Evolutionary conservation across 2,113 vertebrate species (phyloP), one percentile per base, ranked within the genome.

Genomic region (Glaucidium brasilianum): DNA sequence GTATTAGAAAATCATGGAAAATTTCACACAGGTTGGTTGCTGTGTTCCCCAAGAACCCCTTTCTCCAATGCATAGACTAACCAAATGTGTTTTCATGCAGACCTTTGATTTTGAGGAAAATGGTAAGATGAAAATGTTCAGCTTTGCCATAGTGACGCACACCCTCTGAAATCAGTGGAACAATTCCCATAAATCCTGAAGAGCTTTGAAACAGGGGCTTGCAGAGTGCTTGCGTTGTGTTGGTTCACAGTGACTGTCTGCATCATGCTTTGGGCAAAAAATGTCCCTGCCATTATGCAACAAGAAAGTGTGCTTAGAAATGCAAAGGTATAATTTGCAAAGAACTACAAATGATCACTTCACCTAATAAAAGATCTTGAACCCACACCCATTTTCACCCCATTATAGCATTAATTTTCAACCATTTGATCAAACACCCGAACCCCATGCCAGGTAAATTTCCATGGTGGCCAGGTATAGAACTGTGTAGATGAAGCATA

Each of bases 361-460:
- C 27, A 74, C 76, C 59, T 66, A 73, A 62, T 35, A 66, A 72
- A 72, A 76, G 5, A 23, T 50, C 55, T 79, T 66, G 25, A 80
- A 49, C 41, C 9, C 37, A 63, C 50, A 76, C 59, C 88, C 47
- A 34, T 72, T 17, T 73, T 68, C 90, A 12, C 12, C 34, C 39
- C 71, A 68, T 76, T 53, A 73, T 26, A 6, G 12, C 53, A 60
- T 68, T 92, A 41, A 66, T 92, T 90, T 92, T 83, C 53, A 60
- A 12, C 20, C 15, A 30, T 92, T 92, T 55, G 35, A 77, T 84
- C 71, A 83, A 72, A n/a, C 27, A 90, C 16, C 35, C 3, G 8
- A 90, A 85, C 23, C 7, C 43, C n/a, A 37, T n/a, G 15, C 20
- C 68, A 69, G 39, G 41, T 84, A 72, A 88, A 83, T 95, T 94